Evolutionary conservation across 2,797 vertebrate genomes (phyloP).

Genomic region (Lepus oiostolus): DNA sequence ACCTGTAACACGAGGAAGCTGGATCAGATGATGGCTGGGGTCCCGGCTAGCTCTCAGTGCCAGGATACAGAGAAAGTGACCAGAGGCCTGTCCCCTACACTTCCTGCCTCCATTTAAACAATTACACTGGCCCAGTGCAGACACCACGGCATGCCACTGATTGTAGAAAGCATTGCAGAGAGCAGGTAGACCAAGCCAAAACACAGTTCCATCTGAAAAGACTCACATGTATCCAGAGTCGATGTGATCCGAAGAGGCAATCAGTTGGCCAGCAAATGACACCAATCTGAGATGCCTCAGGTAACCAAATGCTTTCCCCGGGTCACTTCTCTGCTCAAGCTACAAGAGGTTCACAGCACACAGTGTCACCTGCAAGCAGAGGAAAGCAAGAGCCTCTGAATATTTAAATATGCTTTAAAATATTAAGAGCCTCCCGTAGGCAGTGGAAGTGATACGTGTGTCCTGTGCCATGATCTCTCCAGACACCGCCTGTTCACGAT

Average conservation of each 20-base stretch:
- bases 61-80: background rate
- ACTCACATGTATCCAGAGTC: background rate
- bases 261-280: background rate
- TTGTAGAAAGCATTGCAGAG: background rate
- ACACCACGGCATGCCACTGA: background rate
- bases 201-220: background rate
- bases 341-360: background rate
- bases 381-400: constrained; percentile 56
- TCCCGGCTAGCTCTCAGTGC: background rate
- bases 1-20: background rate
- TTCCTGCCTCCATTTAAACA: background rate
- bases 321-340: background rate
- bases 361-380: background rate
- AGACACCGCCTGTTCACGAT: background rate
- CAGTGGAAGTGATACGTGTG: background rate
- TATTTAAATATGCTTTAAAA: constrained; percentile 74
- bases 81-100: background rate
- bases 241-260: background rate
- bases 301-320: background rate
- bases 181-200: background rate
- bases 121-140: background rate
- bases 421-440: constrained; percentile 56
- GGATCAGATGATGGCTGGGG: background rate
- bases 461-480: background rate
- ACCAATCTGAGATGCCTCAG: background rate